Evolutionary conservation across 2,797 vertebrate species (phyloP), one percentile per base, ranked within the genome.

Genomic region (Odontamblyopus rebecca): DNA sequence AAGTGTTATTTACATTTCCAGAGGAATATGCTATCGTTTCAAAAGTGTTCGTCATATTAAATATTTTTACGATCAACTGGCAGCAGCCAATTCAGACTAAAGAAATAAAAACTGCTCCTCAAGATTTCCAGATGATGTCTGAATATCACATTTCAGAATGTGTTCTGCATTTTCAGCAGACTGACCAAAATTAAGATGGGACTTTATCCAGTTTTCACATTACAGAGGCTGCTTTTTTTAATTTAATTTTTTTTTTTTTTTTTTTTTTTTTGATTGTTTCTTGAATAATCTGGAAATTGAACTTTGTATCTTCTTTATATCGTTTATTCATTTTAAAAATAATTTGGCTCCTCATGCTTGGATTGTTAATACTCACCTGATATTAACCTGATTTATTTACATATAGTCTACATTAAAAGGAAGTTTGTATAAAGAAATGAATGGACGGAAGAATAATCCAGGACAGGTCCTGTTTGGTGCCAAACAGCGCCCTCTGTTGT

Each of bases 401-500:
- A 16, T 48, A 48, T 48, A 2, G 35, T 8, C 35, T 38, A 9
- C 35, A 48, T 48, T 48, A 48, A 48, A 48, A 48, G 41, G 12
- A 48, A 4, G 12, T 48, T 48, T 15, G 44, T 48, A 15, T 16
- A 16, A 48, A 48, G 44, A 16, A 61, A 32, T 16, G 4, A 30
- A 9, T 61, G 59, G 3, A 29, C 5, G 56, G 23, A 29, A 6
- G 16, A 70, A 78, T 67, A 12, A 79, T 56, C 62, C 70, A 66
- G 71, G 27, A 12, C 44, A 48, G 44, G 44, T 13, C 41, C 44
- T 75, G 87, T 75, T 84, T 68, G 71, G n/a, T 85, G 85, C 87
- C 84, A 86, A 91, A 90, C 84, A 93, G 92, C 88, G 90, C 92
- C 91, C 89, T 86, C 87, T 86, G 78, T 89, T 81, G 91, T 81